Percentiles rank a stretch among this genome's conserved stretches.
Evolutionary conservation across 2,113 vertebrate species (phyloP).

Genomic region (Mixornis gularis): DNA sequence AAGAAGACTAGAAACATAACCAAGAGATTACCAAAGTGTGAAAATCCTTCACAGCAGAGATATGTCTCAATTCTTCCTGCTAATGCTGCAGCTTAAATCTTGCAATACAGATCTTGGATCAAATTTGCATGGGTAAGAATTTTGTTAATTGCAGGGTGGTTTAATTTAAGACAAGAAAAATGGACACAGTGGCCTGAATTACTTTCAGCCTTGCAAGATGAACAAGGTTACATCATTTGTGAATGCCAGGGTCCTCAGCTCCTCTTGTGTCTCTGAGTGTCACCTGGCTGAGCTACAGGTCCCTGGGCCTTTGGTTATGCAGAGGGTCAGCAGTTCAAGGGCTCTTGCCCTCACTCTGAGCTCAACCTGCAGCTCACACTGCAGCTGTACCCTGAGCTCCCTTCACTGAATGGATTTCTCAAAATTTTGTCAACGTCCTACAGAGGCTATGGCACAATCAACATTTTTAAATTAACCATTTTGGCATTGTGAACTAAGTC

Average conservation of each 20-base stretch:
- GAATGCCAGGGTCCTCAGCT: rapidly evolving
- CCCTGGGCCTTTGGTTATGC: not conserved
- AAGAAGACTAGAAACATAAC: not conserved
- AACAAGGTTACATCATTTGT: not conserved
- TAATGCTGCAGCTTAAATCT: not conserved
- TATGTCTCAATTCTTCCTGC: not conserved
- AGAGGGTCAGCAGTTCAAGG: no score
- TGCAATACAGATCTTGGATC: not conserved
- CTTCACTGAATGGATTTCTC: not conserved
- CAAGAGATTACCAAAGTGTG: not conserved
- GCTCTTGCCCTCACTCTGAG: not conserved
- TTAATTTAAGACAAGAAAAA: not conserved
- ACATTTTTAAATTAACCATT: not conserved
- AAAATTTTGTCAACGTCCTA: not conserved
- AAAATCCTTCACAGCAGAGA: not conserved
- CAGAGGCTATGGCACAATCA: not conserved
- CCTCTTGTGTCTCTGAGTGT: not conserved
- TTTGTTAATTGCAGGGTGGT: not conserved
- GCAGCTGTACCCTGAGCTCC: not conserved
- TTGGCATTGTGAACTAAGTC: not conserved
- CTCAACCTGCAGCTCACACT: not conserved
- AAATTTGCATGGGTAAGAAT: not conserved
- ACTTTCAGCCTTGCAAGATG: not conserved
- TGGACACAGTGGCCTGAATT: not conserved
- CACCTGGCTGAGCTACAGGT: not conserved